phyloP scores from a whole-genome alignment of 35 echinoderm and acorn worm species.

The Acanthaster planci region DNA sequence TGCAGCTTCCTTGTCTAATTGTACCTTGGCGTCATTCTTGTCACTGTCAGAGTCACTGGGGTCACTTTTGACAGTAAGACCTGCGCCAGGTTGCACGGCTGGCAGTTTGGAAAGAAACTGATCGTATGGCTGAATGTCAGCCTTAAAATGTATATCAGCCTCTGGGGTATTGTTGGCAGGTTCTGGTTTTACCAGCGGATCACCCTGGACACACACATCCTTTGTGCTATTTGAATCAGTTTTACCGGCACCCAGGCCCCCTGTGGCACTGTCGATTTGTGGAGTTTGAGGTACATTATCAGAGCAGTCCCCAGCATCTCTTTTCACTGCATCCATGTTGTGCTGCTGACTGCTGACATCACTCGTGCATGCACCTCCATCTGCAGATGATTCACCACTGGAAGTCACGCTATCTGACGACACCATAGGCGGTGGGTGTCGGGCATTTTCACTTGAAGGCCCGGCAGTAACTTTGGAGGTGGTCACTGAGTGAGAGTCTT shows the following conservation, averaged over 20 bases:
- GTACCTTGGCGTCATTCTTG: neutral
- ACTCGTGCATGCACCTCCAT: neutral
- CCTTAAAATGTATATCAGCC: neutral
- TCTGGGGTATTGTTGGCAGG: neutral
- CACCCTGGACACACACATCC: neutral
- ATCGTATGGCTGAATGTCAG: neutral
- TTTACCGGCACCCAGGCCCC: neutral
- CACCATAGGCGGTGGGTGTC: constrained; percentile 1
- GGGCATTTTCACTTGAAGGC: neutral
- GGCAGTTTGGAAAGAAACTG: neutral
- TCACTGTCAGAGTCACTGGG: constrained; percentile 14
- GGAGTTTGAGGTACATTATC: neutral
- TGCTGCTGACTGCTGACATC: neutral
- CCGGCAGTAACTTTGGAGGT: neutral
- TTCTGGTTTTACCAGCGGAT: neutral
- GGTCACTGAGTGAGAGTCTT: neutral
- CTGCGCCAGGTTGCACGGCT: neutral
- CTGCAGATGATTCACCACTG: neutral
- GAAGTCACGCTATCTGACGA: constrained; percentile 12
- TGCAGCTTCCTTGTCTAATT: neutral
- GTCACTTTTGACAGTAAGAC: neutral
- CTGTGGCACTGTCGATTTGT: neutral
- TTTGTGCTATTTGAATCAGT: neutral
- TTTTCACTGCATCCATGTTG: no score
- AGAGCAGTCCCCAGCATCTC: neutral